Base-by-base conservation (phyloP, 2,888 invertebrate species). In the Microchrysa polita region DNA sequence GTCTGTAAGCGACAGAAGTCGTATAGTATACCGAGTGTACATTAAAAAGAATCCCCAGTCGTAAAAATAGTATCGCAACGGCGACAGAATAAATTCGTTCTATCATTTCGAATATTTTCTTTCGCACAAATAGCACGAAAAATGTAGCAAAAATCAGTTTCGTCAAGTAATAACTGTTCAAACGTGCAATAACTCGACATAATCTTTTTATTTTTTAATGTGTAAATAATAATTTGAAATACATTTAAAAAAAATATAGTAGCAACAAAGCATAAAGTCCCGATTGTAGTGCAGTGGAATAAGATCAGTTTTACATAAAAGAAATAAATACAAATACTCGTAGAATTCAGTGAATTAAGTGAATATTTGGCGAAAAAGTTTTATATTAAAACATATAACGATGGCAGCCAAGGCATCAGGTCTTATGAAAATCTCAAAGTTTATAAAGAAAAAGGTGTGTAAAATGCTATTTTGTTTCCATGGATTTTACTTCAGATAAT, bases 381-480 rank as follows among this genome's bases (percentile, higher is more conserved):
- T 34, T 34, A 34, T 34, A 34, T 34, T 34, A 5, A 52, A 52
- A 59, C 48, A 16, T 22, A 22, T 27, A 44, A 65, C 44, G 80
- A 81, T 83, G 82, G 82, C 80, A 77, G 81, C 81, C 77, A 84
- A 84, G 78, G 79, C 81, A 75, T 81, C 82, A 73, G 83, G 82
- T 79, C 76, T 83, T 74, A 79, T 82, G 67, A 84, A 82, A 82
- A 81, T 84, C 77, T 83, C 84, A 73, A 84, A 82, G 81, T 84
- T 81, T 75, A 83, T 84, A 73, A 83, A 83, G 77, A 82, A 83
- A 77, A 84, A 83, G 85, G 84, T 84, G 83, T 83, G 63, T 34
- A 34, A 34, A 34, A 34, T 34, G 27, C 27, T 34, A 34, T 34
- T 34, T 34, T 7, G 7, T 34, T 34, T 34, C 27, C 27, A 34